phyloP scores from a whole-genome alignment of 2,888 invertebrate genomes.

The Drosophila robusta region DNA sequence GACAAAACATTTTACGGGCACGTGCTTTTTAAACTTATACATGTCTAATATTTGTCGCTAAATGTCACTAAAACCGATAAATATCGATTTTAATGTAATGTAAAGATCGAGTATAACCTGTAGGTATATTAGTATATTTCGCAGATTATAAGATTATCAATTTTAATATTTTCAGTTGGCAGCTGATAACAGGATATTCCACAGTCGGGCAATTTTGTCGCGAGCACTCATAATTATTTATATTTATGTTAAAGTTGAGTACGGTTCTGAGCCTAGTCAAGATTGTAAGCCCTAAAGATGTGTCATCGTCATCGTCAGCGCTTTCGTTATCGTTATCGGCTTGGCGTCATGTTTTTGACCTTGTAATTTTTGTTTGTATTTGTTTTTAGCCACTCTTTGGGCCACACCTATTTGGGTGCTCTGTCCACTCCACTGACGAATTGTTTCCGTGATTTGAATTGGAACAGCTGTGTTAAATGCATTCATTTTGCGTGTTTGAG shows the following conservation, averaged over 20 bases:
- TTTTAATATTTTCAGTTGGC: too few species aligned
- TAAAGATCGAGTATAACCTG: too few species aligned
- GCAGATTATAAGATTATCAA: too few species aligned
- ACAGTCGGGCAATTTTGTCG: neutral
- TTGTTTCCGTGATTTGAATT: constrained; percentile 14
- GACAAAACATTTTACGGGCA: too few species aligned
- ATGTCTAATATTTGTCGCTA: too few species aligned
- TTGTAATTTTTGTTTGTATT: constrained; percentile 9
- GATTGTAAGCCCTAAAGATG: neutral
- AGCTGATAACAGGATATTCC: neutral
- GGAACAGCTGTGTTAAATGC: constrained; percentile 16
- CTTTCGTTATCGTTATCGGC: constrained; percentile 15
- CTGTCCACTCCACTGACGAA: constrained; percentile 1
- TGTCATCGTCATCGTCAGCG: constrained; percentile 10
- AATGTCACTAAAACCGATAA: too few species aligned
- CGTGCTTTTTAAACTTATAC: too few species aligned
- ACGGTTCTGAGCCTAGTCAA: neutral
- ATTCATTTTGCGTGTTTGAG: neutral
- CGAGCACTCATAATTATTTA: too few species aligned
- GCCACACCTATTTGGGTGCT: constrained; percentile 25
- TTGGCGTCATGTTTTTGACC: constrained; percentile 6
- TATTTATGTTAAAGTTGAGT: too few species aligned
- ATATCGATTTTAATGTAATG: too few species aligned
- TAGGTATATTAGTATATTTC: too few species aligned
- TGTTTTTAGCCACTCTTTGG: neutral